Evolutionary conservation across 30 jellyfish, hydroid and myxozoan genomes (phyloP), one percentile per base, ranked within the genome.

Genomic region (Cassiopea xamachana): DNA sequence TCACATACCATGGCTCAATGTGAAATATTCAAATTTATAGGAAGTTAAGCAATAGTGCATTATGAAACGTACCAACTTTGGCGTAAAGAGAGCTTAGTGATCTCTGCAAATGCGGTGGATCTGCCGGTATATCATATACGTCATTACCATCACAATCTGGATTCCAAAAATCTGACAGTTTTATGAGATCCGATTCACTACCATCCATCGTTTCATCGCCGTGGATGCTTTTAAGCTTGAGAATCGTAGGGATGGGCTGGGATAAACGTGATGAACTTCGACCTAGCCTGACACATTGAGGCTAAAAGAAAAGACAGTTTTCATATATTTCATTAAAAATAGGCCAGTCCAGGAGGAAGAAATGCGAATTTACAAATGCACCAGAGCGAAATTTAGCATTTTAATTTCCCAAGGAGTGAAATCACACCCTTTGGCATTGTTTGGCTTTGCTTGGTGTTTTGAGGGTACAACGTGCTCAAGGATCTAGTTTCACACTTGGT

Each of bases 101-200:
- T 83, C 92, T 73, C 1, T 48, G 85, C 14, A 83, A 1, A 2
- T 60, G 79, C 7, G 84, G 84, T 6, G 84, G 84, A 48, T 83
- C 92, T 43, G 85, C 85, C 1, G 92, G 92, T 1, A 83, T 71
- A 50, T 83, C 92, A 71, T 83, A 83, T 43, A 69, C 92, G 9
- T 83, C 92, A 69, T 83, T 85, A 1, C 79, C 49, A 10, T 71
- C 92, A 19, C 1, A 85, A n/a, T 82, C 83, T 59, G 69, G 73
- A 15, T 43, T 70, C 27, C 92, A 70, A 73, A 69, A 69, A 48
- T 83, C 59, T 1, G 80, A 43, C 78, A 83, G 12, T 58, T 60
- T 48, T 51, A 83, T 83, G 55, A 69, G 58, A 18, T 70, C 85
- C 75, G 16, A 55, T 17, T 69, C 55, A 19, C 17, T 83, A 27